phyloP scores from a whole-genome alignment of 2,113 vertebrate species.

The Haplochromis vanheusdeni region DNA sequence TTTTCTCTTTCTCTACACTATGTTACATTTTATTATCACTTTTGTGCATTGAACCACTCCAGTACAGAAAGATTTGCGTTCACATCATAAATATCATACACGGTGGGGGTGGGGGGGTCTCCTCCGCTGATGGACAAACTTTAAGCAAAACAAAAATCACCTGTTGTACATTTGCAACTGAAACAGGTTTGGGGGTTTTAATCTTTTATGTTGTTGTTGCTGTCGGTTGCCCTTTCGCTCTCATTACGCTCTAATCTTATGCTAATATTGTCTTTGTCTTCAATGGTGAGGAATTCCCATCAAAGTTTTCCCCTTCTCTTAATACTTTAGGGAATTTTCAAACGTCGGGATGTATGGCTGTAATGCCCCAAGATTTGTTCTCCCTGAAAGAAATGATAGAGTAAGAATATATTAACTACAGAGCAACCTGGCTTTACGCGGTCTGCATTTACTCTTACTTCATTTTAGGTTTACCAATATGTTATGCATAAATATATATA shows the following conservation, averaged over 20 bases:
- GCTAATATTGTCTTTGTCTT: conserved; percentile 99
- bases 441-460: conserved; percentile 84
- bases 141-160: conserved; percentile 39
- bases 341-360: conserved; percentile 99
- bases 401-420: conserved; percentile 99
- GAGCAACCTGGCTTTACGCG: conserved; percentile 97
- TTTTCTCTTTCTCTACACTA: conserved; percentile 63
- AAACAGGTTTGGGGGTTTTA: conserved; percentile 66
- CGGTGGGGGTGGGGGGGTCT: conserved; percentile 4
- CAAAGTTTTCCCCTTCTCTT: conserved; percentile 99
- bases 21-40: conserved; percentile 61
- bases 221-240: conserved; percentile 56
- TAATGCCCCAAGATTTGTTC: conserved; percentile 99
- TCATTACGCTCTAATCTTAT: conserved; percentile 87
- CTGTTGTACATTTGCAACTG: conserved; percentile 76
- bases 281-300: conserved; percentile 99
- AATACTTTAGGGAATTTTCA: conserved; percentile 99
- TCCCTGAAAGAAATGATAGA: conserved; percentile 99
- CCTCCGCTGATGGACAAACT: conserved; percentile 65
- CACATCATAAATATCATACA: conserved; percentile 62
- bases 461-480: conserved; percentile 71
- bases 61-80: conserved; percentile 51
- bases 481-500: conserved; percentile 50
- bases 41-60: conserved; percentile 49
- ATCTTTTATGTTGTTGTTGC: conserved; percentile 5